phyloP scores from a whole-genome alignment of 2,888 invertebrate genomes.

The Candidula unifasciata region DNA sequence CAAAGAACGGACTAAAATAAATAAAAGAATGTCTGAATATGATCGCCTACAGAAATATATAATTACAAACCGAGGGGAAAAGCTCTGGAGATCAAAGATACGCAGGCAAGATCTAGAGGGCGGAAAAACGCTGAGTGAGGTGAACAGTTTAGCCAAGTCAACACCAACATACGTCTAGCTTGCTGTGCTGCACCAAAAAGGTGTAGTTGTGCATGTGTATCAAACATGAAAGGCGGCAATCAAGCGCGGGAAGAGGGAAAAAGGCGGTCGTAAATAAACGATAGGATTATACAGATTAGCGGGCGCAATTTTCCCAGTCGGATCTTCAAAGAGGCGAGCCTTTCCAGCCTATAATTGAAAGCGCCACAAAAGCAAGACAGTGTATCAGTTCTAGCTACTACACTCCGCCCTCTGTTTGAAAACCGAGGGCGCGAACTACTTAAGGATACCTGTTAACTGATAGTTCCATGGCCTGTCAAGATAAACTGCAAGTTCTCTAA shows the following conservation, averaged over 20 bases:
- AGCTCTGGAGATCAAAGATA: too few relatives aligned
- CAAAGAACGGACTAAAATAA: too few relatives aligned
- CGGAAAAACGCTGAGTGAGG: background rate
- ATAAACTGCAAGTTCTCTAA: too few relatives aligned
- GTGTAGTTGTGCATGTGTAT: background rate
- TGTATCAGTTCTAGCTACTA: background rate
- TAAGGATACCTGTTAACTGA: too few relatives aligned
- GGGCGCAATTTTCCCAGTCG: background rate
- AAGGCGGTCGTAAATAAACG: slow-evolving; percentile 7
- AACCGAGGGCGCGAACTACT: too few relatives aligned
- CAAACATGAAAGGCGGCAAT: slow-evolving; percentile 25
- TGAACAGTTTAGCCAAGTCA: background rate
- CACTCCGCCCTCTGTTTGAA: too few relatives aligned
- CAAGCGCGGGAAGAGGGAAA: background rate
- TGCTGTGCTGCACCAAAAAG: background rate
- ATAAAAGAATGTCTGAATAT: too few relatives aligned
- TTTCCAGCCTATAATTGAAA: background rate
- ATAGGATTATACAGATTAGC: slow-evolving; percentile 7
- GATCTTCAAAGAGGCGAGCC: background rate
- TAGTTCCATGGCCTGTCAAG: too few relatives aligned
- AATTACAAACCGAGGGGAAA: too few relatives aligned
- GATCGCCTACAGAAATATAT: too few relatives aligned
- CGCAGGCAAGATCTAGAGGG: too few relatives aligned
- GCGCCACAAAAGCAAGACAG: background rate
- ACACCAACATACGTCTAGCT: background rate